Evolutionary conservation across 2,888 invertebrate species (phyloP), one percentile per base, ranked within the genome.

Genomic region (Baronia brevicornis): DNA sequence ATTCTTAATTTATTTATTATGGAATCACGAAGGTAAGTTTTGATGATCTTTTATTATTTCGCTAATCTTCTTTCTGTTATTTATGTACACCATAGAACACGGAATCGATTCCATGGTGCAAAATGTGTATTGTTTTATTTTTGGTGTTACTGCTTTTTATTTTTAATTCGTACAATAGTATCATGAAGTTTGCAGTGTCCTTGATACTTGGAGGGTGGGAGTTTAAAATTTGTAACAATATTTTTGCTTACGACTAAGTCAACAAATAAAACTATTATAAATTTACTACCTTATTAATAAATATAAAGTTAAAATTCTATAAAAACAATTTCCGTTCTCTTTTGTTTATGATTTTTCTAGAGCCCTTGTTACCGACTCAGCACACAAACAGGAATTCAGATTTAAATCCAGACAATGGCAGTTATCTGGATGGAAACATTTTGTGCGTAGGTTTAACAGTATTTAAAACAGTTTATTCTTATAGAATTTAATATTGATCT

Each of bases 401-500:
- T 50, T 52, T 50, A 10, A 15, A 20, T 35, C 25, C 20, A 26
- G 23, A 23, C 10, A 23, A 9, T 4, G 23, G 24, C 21, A 24
- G 15, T 21, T 8, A 8, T 17, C 12, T 18, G 28, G 33, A 22
- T 9, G 9, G n/a, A 25, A 29, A 19, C 14, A 10, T 28, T 12
- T 11, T 7, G 11, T 19, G 17, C 29, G 43, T 44, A 39, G 45
- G 48, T 52, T 51, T 48, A 43, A 31, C 29, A 11, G 24, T 29
- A 12, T 37, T 39, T 31, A 41, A 38, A 43, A 38, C 40, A 38
- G 18, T 32, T 38, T 56, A 58, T 66, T 73, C 70, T 65, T 69
- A 77, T 70, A 70, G 75, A 64, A 54, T 56, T 52, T 59, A 60
- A 87, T 86, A 87, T 80, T 79, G 61, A 75, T 88, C 88, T 91